phyloP scores from a whole-genome alignment of 2,113 vertebrate genomes.

The Apodemus speciosus region DNA sequence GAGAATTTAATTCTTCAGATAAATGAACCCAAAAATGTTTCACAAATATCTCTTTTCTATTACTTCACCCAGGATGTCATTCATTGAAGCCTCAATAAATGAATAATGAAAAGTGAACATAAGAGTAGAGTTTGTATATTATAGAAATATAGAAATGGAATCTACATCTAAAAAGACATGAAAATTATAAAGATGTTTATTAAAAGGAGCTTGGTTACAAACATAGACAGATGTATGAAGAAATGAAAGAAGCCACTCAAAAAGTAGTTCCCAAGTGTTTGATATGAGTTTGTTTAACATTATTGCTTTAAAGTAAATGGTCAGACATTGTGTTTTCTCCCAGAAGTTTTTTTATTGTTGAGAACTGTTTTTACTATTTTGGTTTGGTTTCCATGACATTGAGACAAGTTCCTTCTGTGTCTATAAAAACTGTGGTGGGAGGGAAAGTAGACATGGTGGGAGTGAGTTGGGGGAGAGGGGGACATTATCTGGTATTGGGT shows the following conservation, averaged over 20 bases:
- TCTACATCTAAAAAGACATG: rapidly evolving
- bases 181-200: neutral
- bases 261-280: neutral
- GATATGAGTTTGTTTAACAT: neutral
- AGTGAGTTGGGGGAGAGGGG: too few relatives aligned
- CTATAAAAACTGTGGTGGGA: too few relatives aligned
- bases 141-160: neutral
- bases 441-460: too few relatives aligned
- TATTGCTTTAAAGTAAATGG: too few relatives aligned
- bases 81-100: neutral
- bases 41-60: neutral
- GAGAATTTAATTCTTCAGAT: neutral
- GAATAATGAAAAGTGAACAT: neutral
- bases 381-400: too few relatives aligned
- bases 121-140: neutral
- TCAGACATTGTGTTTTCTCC: too few relatives aligned
- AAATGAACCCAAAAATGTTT: neutral
- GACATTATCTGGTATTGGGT: too few relatives aligned
- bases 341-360: too few relatives aligned
- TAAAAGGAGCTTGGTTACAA: neutral
- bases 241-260: neutral
- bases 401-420: too few relatives aligned
- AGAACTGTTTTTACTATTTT: too few relatives aligned
- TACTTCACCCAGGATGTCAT: neutral
- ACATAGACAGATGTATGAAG: neutral